These are phyloP conservation scores for Tetragnatha montana DNA, from an alignment of 2,888 invertebrate genomes.

Conservation along the genomic window DNA sequence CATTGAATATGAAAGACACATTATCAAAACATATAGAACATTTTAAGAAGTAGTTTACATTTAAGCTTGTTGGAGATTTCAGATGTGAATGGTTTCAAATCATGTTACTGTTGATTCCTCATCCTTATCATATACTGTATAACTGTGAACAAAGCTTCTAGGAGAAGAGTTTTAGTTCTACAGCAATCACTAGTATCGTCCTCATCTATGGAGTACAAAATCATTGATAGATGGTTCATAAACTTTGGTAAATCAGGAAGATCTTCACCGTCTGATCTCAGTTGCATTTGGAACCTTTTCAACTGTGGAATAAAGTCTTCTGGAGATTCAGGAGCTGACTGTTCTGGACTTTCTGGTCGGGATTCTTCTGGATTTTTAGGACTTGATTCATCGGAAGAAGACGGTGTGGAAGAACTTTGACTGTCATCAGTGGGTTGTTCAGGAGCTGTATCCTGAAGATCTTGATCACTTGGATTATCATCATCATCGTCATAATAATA, in stretches of 20 bases:
- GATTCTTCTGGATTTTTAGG: not conserved
- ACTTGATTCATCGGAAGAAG: not conserved
- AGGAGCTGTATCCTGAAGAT: not conserved
- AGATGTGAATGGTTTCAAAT: too few species aligned
- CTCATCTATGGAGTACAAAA: conserved; percentile 13
- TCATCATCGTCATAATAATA: not conserved
- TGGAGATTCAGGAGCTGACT: not conserved
- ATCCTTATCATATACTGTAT: conserved; percentile 7
- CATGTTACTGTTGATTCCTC: not conserved
- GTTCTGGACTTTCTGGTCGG: not conserved
- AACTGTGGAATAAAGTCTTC: not conserved
- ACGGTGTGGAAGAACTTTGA: not conserved
- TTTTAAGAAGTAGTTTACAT: not conserved
- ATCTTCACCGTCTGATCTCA: not conserved
- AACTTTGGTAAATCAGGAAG: conserved; percentile 11
- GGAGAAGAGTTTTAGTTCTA: not conserved
- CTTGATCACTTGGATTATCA: not conserved
- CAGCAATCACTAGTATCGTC: conserved; percentile 6
- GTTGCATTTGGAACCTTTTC: not conserved
- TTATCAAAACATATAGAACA: not conserved
- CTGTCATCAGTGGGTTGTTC: not conserved
- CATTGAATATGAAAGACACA: not conserved
- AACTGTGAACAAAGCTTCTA: conserved; percentile 7
- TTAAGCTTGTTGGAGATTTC: too few species aligned
- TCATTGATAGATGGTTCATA: not conserved